Evolutionary conservation across 2,113 vertebrate genomes (phyloP), one percentile per base, ranked within the genome.

Genomic region (Lepidothrix coronata): DNA sequence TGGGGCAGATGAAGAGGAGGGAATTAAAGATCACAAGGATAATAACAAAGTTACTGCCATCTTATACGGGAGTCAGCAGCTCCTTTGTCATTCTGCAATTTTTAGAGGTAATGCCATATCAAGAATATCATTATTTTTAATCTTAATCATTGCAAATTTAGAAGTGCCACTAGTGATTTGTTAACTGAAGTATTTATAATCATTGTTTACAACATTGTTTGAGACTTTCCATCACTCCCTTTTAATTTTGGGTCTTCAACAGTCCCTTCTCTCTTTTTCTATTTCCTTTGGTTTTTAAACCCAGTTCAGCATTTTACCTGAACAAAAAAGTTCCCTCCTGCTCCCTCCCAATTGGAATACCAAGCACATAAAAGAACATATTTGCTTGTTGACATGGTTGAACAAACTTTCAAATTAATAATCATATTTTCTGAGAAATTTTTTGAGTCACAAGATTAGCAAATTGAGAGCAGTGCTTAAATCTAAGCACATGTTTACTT

Each of bases 241-340:
- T 72, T 78, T 72, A 79, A 58, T 46, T 52, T 63, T 48, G 22
- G 18, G n/a, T 87, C 62, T 85, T 72, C 41, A 57, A 22, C 9
- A 49, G 35, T 48, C 22, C 18, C 41, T 30, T 66, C 57, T 37
- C 27, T 37, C 16, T n/a, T 77, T 63, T 76, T 73, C 57, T 44
- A 19, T 18, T 72, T 72, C 41, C 77, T 65, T 68, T 63, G 30
- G 43, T 31, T 93, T 93, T 80, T 49, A 89, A 91, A 70, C 8
- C 16, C 30, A 52, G 44, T 43, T 52, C 35, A 76, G 12, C 21
- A 61, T 61, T 61, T 76, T 52, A 72, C 58, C 35, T 46, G 54
- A 62, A 46, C 8, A 63, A 24, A 16, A 30, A 13, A 28, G 28
- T 51, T 73, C n/a, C 35, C 6, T 19, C 23, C 25, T 52, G 51